A percentile compares a stretch with the other conserved stretches of the same genome.
These are phyloP conservation scores for Jacana jacana DNA, from an alignment of 2,113 vertebrate genomes.

Conservation along the genomic window DNA sequence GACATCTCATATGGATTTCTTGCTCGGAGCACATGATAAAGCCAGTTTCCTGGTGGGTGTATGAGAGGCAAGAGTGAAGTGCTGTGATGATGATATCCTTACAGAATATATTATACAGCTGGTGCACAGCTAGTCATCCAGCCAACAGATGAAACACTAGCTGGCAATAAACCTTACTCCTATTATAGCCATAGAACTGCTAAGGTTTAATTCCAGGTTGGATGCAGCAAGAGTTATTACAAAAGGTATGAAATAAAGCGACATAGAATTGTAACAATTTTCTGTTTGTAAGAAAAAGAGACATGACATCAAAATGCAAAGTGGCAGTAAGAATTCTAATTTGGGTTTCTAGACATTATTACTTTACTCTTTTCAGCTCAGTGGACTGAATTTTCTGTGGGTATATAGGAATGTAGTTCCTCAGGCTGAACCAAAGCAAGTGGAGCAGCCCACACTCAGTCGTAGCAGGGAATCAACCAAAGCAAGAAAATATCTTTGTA, in stretches of 20 bases:
- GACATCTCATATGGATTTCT: slow-evolving; percentile 8
- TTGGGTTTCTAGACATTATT: neutral
- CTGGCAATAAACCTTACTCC: slow-evolving; percentile 38
- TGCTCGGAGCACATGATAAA: slow-evolving; percentile 9
- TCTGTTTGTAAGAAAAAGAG: neutral
- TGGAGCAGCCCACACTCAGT: neutral
- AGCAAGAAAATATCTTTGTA: neutral
- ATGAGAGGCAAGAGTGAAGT: slow-evolving; percentile 31
- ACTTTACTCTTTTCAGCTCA: neutral
- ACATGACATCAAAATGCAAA: neutral
- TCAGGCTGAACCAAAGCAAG: neutral
- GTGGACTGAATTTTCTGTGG: neutral
- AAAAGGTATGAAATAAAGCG: slow-evolving; percentile 5
- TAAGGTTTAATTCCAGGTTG: slow-evolving; percentile 9
- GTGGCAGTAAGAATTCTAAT: neutral
- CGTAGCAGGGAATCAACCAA: neutral
- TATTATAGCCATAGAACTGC: neutral
- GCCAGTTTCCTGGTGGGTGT: slow-evolving; percentile 50
- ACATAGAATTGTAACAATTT: neutral
- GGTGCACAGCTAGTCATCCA: slow-evolving; percentile 49
- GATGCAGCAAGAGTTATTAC: neutral
- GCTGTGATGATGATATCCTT: slow-evolving; percentile 40
- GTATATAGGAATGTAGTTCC: neutral
- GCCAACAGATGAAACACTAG: slow-evolving; percentile 42
- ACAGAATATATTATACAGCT: slow-evolving; percentile 48